These are phyloP conservation scores for Natrix natrix DNA, from an alignment of 2,797 vertebrate species.

Conservation along the genomic window DNA sequence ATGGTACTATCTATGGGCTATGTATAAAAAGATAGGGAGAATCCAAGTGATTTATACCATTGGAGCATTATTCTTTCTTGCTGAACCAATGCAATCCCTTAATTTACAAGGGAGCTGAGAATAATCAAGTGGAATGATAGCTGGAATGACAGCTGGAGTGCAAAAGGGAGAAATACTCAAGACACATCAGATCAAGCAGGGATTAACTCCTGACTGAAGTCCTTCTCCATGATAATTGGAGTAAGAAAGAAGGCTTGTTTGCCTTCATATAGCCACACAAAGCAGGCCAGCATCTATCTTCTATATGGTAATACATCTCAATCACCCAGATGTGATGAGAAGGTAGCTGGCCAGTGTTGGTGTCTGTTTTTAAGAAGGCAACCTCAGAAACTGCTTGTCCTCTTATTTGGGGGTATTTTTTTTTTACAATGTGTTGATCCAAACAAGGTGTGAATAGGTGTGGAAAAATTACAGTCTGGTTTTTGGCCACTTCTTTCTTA, in stretches of 20 bases:
- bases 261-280: neutral
- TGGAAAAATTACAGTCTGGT: neutral
- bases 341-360: neutral
- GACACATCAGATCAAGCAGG: neutral
- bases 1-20: neutral
- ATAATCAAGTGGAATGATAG: neutral
- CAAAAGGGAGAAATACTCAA: neutral
- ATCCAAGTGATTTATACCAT: neutral
- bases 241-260: neutral
- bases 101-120: neutral
- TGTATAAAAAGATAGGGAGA: neutral
- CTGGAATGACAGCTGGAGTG: neutral
- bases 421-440: neutral
- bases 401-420: neutral
- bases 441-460: neutral
- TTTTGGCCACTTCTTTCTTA: neutral
- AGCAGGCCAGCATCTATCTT: neutral
- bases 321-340: neutral
- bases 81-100: neutral
- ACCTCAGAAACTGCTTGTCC: neutral
- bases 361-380: neutral
- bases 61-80: neutral
- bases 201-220: neutral
- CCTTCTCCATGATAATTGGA: neutral
- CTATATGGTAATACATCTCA: neutral